Base-by-base conservation (phyloP, 2,113 vertebrate species). In the Tetrao urogallus region DNA sequence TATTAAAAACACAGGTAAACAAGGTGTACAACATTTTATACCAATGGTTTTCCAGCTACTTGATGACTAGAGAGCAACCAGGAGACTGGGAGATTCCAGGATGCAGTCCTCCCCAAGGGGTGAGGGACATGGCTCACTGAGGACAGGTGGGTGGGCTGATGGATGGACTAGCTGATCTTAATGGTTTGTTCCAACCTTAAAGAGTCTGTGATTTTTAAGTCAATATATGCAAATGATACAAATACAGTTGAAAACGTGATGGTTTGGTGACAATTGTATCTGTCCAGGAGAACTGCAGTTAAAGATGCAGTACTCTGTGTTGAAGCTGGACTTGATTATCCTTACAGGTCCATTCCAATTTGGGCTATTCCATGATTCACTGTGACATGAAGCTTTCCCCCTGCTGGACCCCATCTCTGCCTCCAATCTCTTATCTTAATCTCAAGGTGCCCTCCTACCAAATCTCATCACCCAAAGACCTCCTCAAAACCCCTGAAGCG, bases 401-500 rank as follows among this genome's bases (percentile, higher is more conserved):
- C 54, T 43, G 77, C 27, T 63, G 27, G 22, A 52, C 42, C 28
- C 28, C n/a, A 65, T 10, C 42, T 52, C 28, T 24, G 67, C 13
- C 32, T 70, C 56, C 74, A 27, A 70, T 9, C 43, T 32, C 17
- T 43, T 15, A 42, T 14, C 17, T 80, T 74, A 73, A 73, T n/a
- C 21, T 45, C n/a, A 52, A 13, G 27, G 47, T 16, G 25, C n/a
- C 64, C 38, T 75, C 38, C 69, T 75, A 50, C 34, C 38, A 43
- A 71, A 27, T 22, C 16, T 71, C 6, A 15, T 28, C 30, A 40
- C 24, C 30, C 21, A 20, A 21, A 0, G 0, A 61, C 5, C 8
- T 90, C 20, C 57, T 28, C n/a, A 21, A 43, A 63, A 42, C 18
- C n/a, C 36, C 40, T 47, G 38, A 52, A 82, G 74, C 9, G 9